Evolutionary conservation across 2,888 invertebrate genomes (phyloP), one percentile per base, ranked within the genome.

Genomic region (Lithophane leautieri): DNA sequence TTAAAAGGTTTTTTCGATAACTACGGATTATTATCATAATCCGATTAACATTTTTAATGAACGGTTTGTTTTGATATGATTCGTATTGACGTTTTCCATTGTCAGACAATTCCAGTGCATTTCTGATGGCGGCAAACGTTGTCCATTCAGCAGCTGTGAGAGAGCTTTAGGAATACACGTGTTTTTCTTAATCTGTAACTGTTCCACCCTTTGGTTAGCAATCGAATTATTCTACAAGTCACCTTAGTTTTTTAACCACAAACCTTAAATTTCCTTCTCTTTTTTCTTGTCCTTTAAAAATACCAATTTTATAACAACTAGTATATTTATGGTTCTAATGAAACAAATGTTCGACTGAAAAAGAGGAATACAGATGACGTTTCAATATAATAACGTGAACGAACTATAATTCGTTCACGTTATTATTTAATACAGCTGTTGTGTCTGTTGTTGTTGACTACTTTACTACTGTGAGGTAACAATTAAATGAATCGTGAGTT

Each of bases 401-500:
- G 12, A 40, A 28, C 1, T n/a, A 28, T n/a, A n/a, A n/a, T 28
- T 28, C 28, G 28, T 28, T 28, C 28, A 28, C 28, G 28, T 28
- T 28, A 28, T 28, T 28, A 3, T 28, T 28, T 28, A 28, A 28
- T 2, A 28, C 28, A 28, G 28, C 28, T 28, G 28, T 28, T 28
- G 28, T 28, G 28, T 28, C 28, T 28, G 28, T 28, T 28, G 28
- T 28, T 28, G 28, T 28, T 28, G 28, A 28, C n/a, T 52, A n/a
- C 12, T 42, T 58, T 16, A 25, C 47, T 3, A n/a, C n/a, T 50
- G 28, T 11, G 1, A 12, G n/a, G 8, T 28, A 12, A 52, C 12
- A 72, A 25, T 9, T 16, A 61, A 14, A 60, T 54, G 22, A 44
- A 65, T 70, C 42, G n/a, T 50, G 67, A 40, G 58, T 14, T 66